These are phyloP conservation scores for Chionis minor DNA, from an alignment of 2,113 vertebrate species.

Conservation along the genomic window DNA sequence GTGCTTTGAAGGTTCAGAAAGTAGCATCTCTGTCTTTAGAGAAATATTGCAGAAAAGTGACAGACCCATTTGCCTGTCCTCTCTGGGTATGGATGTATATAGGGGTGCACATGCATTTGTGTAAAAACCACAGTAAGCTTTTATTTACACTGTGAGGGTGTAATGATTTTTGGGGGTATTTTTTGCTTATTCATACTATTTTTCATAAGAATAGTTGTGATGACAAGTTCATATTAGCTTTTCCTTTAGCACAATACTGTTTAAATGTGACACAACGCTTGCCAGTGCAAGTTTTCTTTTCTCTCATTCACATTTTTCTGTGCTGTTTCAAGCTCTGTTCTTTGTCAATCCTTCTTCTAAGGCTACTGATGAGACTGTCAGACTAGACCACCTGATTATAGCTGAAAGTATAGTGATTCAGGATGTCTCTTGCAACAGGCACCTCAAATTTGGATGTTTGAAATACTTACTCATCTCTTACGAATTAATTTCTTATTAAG, in stretches of 20 bases:
- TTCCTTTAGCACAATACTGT: neutral
- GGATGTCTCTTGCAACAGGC: neutral
- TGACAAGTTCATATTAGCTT: neutral
- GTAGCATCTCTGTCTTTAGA: neutral
- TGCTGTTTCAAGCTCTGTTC: neutral
- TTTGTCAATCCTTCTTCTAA: neutral
- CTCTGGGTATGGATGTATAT: neutral
- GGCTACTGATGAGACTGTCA: neutral
- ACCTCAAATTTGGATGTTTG: neutral
- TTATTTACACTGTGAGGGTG: neutral
- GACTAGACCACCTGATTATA: neutral
- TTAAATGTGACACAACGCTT: neutral
- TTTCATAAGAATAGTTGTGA: neutral
- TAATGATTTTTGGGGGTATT: neutral
- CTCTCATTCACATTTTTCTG: neutral
- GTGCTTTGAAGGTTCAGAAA: neutral
- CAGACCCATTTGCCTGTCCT: neutral
- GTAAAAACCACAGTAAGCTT: neutral
- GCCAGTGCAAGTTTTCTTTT: neutral
- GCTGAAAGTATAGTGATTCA: neutral
- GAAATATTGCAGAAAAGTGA: neutral
- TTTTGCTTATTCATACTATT: neutral
- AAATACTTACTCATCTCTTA: neutral
- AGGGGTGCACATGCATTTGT: neutral
- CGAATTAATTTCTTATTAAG: neutral